Evolutionary conservation across 2,888 invertebrate species (phyloP), one percentile per base, ranked within the genome.

Genomic region (Elysia crispata): DNA sequence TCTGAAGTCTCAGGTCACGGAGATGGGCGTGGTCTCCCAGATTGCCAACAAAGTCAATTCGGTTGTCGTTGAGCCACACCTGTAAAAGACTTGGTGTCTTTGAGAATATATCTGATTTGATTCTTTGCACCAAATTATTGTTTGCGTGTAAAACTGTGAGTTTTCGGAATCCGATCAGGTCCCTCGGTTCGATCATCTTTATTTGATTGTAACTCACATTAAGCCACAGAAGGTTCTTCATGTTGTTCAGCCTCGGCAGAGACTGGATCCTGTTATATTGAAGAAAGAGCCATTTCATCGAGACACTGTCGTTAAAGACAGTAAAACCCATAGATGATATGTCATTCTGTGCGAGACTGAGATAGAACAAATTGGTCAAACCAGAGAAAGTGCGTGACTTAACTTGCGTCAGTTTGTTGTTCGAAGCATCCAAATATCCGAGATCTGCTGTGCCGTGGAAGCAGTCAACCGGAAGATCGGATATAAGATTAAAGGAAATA

Each of bases 11-110:
- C 8, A 81, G 25, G 20, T 20, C 33, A 5, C 3, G n/a, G 31
- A 81, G 67, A n/a, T 20, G 49, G 1, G 66, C 79, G 67, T 81
- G 81, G n/a, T 15, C 41, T n/a, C 57, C 79, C 0, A 81, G 31
- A 1, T 72, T 41, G 0, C 79, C 72, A 0, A 81, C 20, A 3
- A 6, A 1, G 13, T n/a, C 5, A 28, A 81, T 81, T 13, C 20
- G 20, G 62, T 81, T 81, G n/a, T 81, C 49, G 0, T 64, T 49
- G 25, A 81, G 23, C 11, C 23, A 70, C 25, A 60, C 60, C 8
- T 20, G 0, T 0, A 5, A 13, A 18, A 82, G 69, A 15, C 5
- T 18, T 13, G 69, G 74, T 11, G 69, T 57, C 18, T 33, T 25
- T 1, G 49, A 28, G 18, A 79, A 54, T 1, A 74, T 5, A 5